Evolutionary conservation across 2,888 invertebrate genomes (phyloP).

Genomic region (Iselma pallidipennis): DNA sequence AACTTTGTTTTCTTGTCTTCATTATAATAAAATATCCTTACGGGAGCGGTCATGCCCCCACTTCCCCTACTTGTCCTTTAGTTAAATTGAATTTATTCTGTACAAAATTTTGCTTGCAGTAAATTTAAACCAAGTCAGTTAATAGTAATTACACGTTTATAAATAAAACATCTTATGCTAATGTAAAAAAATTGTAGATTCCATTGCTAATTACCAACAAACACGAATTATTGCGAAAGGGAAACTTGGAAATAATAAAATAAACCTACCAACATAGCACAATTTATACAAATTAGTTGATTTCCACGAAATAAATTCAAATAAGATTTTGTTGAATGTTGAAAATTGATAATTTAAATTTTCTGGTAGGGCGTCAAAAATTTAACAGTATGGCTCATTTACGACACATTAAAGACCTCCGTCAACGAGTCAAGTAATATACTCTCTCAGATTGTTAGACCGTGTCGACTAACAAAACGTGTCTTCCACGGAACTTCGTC

Average conservation of each 20-base stretch:
- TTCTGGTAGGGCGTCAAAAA: not conserved
- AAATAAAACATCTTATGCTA: constrained; percentile 2
- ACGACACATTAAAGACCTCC: not conserved
- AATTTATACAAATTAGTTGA: no score
- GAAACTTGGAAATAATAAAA: no score
- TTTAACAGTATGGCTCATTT: not conserved
- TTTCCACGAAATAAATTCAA: not conserved
- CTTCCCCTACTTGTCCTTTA: no score
- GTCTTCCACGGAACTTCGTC: not conserved
- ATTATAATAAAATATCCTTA: no score
- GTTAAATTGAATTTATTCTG: no score
- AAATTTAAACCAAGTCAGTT: not conserved
- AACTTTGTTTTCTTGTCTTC: no score
- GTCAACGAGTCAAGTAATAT: constrained; percentile 2
- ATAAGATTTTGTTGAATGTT: not conserved
- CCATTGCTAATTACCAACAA: not conserved
- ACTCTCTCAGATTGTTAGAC: constrained; percentile 12
- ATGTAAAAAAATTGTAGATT: not conserved
- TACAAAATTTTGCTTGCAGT: not conserved
- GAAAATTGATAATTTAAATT: not conserved
- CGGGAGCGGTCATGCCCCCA: no score
- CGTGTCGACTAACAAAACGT: constrained; percentile 9
- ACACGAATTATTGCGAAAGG: not conserved
- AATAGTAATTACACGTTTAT: not conserved
- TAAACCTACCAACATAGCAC: no score